A percentile compares a stretch with the other conserved stretches of the same genome.
Evolutionary conservation across 2,888 invertebrate species (phyloP).

Genomic region (Leptarthrus brevirostris): DNA sequence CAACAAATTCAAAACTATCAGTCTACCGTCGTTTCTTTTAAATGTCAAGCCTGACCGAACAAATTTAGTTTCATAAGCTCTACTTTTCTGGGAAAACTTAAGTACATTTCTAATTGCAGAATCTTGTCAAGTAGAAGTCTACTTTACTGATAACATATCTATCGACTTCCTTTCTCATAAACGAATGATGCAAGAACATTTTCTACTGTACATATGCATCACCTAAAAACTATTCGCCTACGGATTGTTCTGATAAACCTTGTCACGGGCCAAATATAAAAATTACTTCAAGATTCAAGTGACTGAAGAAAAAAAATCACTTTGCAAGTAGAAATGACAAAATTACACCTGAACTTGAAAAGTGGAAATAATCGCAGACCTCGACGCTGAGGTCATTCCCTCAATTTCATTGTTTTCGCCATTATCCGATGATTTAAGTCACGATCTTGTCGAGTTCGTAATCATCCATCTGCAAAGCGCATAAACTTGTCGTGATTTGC

Average conservation of each 20-base stretch:
- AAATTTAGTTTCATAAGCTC: too few relatives aligned
- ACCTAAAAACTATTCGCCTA: too few relatives aligned
- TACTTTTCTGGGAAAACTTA: too few relatives aligned
- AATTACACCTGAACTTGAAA: constrained; percentile 41
- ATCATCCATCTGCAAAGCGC: constrained; percentile 2
- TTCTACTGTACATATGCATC: too few relatives aligned
- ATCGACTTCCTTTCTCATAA: too few relatives aligned
- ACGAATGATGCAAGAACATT: too few relatives aligned
- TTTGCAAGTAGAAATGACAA: constrained; percentile 22
- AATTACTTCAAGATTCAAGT: constrained; percentile 7
- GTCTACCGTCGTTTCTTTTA: too few relatives aligned
- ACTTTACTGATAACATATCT: too few relatives aligned
- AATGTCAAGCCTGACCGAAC: too few relatives aligned
- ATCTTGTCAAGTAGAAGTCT: too few relatives aligned
- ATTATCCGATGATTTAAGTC: constrained; percentile 39
- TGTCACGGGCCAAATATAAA: constrained; percentile 9
- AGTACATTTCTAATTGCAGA: too few relatives aligned
- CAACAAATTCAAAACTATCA: too few relatives aligned
- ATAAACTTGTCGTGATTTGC: constrained; percentile 18
- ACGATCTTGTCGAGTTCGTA: constrained; percentile 12
- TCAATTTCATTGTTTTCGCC: constrained; percentile 22
- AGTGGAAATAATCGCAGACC: constrained; percentile 5
- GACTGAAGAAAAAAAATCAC: background rate
- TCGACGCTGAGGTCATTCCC: constrained; percentile 24
- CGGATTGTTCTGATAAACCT: constrained; percentile 12